Evolutionary conservation across 2,113 vertebrate genomes (phyloP), one percentile per base, ranked within the genome.

Genomic region (Odocoileus virginianus): DNA sequence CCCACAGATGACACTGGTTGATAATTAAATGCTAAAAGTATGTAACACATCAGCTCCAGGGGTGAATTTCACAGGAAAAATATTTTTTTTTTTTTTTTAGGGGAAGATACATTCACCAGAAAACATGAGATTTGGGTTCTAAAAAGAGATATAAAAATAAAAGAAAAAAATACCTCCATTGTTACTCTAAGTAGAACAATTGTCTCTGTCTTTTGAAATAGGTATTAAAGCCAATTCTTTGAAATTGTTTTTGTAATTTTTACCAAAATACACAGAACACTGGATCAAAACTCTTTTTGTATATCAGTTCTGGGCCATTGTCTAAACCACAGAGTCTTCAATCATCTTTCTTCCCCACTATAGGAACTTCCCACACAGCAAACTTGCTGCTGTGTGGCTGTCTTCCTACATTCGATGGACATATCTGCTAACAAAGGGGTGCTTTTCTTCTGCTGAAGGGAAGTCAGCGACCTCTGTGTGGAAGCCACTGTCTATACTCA

Each of bases 61-160:
- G 28, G 30, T 85, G 30, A 94, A 74, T 92, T 97, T 94, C 43
- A 58, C n/a, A 90, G 57, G 40, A 79, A 91, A 95, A 81, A 74
- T 9, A 58, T 6, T 50, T 50, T 50, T 50, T 50, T 50, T 50
- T 50, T 50, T 76, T 82, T 81, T 71, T 47, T 5, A 78, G 5
- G 23, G 16, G 23, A 91, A 74, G 92, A 83, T 45, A 52, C 9
- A 76, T 36, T 81, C 3, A n/a, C 28, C 6, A 47, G 83, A 54
- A 93, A 87, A 54, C 5, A 91, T 64, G 36, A 96, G 16, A 81
- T 47, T 16, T 97, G 43, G 21, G 43, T 89, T 90, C n/a, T 55
- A 54, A 92, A 97, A 74, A 30, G 6, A 47, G 33, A 96, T 61
- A 79, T 14, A 43, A 50, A 89, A 83, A 76, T 16, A 76, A 91